phyloP scores from a whole-genome alignment of 2,888 invertebrate species.

The Stenoptilia bipunctidactyla region DNA sequence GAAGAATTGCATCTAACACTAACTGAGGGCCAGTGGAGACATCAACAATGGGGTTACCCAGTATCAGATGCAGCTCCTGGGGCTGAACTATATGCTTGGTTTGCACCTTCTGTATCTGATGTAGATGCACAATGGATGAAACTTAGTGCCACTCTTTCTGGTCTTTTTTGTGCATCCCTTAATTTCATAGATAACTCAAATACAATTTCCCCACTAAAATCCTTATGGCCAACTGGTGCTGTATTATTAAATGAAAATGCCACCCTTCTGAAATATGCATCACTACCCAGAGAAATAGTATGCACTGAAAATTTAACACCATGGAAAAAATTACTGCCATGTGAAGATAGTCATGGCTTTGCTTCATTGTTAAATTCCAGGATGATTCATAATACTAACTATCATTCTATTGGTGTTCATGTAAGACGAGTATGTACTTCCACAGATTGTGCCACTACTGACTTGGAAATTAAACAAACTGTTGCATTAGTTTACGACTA shows the following conservation, averaged over 20 bases:
- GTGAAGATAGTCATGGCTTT: slow-evolving; percentile 90
- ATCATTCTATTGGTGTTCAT: slow-evolving; percentile 91
- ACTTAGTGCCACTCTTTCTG: slow-evolving; percentile 91
- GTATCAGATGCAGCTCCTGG: slow-evolving; percentile 91
- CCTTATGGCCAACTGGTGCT: slow-evolving; percentile 83
- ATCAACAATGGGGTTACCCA: slow-evolving; percentile 95
- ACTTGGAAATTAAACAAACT: slow-evolving; percentile 86
- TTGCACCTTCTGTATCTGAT: slow-evolving; percentile 75
- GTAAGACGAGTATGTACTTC: slow-evolving; percentile 83
- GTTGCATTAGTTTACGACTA: slow-evolving; percentile 91
- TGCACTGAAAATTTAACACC: slow-evolving; percentile 99
- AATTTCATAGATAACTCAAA: slow-evolving; percentile 92
- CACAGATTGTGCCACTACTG: slow-evolving; percentile 68
- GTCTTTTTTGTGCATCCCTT: slow-evolving; percentile 95
- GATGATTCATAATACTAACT: slow-evolving; percentile 91
- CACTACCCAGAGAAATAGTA: slow-evolving; percentile 95
- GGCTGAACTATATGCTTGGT: slow-evolving; percentile 96
- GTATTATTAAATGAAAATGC: slow-evolving; percentile 54
- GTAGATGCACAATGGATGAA: slow-evolving; percentile 90
- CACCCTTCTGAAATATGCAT: slow-evolving; percentile 81
- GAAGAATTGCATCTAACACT: slow-evolving; percentile 92
- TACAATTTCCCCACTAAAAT: slow-evolving; percentile 86
- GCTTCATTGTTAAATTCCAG: slow-evolving; percentile 91
- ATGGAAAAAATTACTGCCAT: slow-evolving; percentile 97
- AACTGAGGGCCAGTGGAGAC: slow-evolving; percentile 95